Evolutionary conservation across 2,797 vertebrate genomes (phyloP).

Genomic region (Channallabes apus): DNA sequence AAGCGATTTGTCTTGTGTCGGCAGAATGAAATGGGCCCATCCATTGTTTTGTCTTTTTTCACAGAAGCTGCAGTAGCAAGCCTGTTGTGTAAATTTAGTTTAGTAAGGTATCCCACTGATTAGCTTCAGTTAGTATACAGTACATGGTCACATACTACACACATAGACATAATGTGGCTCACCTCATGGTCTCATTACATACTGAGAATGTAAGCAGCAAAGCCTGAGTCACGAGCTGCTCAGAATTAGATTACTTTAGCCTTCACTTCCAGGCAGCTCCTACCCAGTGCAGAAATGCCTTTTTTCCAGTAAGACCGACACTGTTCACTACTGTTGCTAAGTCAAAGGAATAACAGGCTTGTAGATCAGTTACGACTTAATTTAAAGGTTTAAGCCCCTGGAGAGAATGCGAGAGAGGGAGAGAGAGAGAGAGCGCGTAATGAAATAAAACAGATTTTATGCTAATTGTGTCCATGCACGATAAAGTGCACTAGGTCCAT

Average conservation of each 20-base stretch:
- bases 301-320: slow-evolving; percentile 57
- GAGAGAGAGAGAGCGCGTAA: slow-evolving; percentile 40
- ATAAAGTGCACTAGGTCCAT: slow-evolving; percentile 60
- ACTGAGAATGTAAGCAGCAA: slow-evolving; percentile 33
- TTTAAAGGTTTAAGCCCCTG: slow-evolving; percentile 49
- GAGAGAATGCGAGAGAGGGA: slow-evolving; percentile 24
- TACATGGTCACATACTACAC: slow-evolving; percentile 15
- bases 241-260: slow-evolving; percentile 48
- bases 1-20: slow-evolving; percentile 36
- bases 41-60: slow-evolving; percentile 15
- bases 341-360: slow-evolving; percentile 46
- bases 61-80: slow-evolving; percentile 12
- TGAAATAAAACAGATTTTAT: slow-evolving; percentile 66
- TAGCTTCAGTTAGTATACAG: background rate
- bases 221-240: slow-evolving; percentile 53
- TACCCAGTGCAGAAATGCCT: slow-evolving; percentile 50
- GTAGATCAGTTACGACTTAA: slow-evolving; percentile 48
- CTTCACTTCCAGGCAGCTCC: slow-evolving; percentile 54
- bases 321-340: slow-evolving; percentile 55
- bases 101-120: background rate
- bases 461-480: slow-evolving; percentile 59
- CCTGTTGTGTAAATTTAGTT: background rate
- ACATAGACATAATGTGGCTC: slow-evolving; percentile 10
- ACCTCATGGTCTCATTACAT: slow-evolving; percentile 33
- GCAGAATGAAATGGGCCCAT: slow-evolving; percentile 24